Evolutionary conservation across 2,113 vertebrate genomes (phyloP).

Genomic region (Rhea pennata): DNA sequence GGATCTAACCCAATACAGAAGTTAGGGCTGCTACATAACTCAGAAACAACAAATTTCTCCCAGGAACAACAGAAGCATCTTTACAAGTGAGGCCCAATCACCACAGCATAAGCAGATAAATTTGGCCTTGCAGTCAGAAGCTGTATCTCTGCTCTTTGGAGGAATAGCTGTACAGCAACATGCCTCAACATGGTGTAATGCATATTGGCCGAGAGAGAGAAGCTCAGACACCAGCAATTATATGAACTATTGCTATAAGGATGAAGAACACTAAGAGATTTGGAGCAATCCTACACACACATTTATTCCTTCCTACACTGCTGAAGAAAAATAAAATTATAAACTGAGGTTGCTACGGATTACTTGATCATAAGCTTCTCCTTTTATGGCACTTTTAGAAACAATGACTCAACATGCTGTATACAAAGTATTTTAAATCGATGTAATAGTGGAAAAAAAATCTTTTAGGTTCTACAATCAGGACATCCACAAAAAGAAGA

Average conservation of each 20-base stretch:
- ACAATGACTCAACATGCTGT: background rate
- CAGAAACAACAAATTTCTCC: background rate
- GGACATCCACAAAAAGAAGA: background rate
- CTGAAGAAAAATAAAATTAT: background rate
- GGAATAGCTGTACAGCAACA: background rate
- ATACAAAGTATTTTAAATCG: background rate
- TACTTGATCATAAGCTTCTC: background rate
- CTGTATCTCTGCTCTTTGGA: background rate
- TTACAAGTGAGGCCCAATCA: background rate
- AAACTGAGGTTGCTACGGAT: background rate
- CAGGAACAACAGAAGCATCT: background rate
- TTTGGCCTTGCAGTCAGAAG: background rate
- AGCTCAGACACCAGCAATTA: background rate
- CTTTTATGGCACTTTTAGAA: background rate
- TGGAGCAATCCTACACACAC: background rate
- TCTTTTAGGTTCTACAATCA: background rate
- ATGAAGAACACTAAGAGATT: background rate
- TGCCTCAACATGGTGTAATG: background rate
- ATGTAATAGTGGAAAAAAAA: background rate
- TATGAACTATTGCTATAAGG: background rate
- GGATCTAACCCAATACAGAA: background rate
- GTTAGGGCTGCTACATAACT: background rate
- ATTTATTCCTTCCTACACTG: background rate
- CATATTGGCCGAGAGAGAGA: background rate
- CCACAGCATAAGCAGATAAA: background rate